phyloP scores from a whole-genome alignment of 2,888 invertebrate genomes.

The Lithophane socia region DNA sequence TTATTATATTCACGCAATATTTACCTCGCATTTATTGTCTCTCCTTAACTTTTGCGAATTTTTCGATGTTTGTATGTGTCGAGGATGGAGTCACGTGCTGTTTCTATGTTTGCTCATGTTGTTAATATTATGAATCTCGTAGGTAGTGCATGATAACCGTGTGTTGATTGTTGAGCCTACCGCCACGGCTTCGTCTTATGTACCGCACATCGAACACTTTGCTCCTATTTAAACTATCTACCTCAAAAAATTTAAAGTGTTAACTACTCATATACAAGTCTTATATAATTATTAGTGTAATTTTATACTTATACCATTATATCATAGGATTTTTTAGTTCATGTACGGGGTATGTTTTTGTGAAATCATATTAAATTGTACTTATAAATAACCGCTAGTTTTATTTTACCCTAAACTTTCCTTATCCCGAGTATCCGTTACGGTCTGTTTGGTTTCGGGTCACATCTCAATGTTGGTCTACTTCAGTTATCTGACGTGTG shows the following conservation, averaged over 20 bases:
- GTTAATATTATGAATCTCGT: slow-evolving; percentile 84
- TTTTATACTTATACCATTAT: slow-evolving; percentile 88
- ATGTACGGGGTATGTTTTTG: slow-evolving; percentile 89
- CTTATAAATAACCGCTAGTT: slow-evolving; percentile 88
- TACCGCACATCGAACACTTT: slow-evolving; percentile 66
- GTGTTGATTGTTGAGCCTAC: slow-evolving; percentile 72
- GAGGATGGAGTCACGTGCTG: slow-evolving; percentile 67
- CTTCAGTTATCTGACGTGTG: slow-evolving; percentile 74
- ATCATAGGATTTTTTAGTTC: slow-evolving; percentile 86
- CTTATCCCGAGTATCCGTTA: slow-evolving; percentile 20
- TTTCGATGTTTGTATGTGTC: slow-evolving; percentile 69
- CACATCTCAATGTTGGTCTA: slow-evolving; percentile 26
- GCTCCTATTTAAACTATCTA: slow-evolving; percentile 78
- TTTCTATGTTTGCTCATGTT: slow-evolving; percentile 75
- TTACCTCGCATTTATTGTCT: slow-evolving; percentile 66
- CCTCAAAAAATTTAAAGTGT: slow-evolving; percentile 82
- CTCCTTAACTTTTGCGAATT: slow-evolving; percentile 46
- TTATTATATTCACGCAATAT: slow-evolving; percentile 67
- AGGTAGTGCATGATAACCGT: slow-evolving; percentile 73
- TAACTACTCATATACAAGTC: slow-evolving; percentile 84
- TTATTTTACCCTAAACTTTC: slow-evolving; percentile 74
- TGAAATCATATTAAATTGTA: slow-evolving; percentile 90
- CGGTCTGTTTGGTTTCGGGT: slow-evolving; percentile 45
- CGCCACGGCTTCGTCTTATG: slow-evolving; percentile 80
- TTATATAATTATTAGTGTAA: slow-evolving; percentile 84